Conservation (phyloP, 2,797 vertebrate genomes). For the Coccyzus lansbergi region DNA sequence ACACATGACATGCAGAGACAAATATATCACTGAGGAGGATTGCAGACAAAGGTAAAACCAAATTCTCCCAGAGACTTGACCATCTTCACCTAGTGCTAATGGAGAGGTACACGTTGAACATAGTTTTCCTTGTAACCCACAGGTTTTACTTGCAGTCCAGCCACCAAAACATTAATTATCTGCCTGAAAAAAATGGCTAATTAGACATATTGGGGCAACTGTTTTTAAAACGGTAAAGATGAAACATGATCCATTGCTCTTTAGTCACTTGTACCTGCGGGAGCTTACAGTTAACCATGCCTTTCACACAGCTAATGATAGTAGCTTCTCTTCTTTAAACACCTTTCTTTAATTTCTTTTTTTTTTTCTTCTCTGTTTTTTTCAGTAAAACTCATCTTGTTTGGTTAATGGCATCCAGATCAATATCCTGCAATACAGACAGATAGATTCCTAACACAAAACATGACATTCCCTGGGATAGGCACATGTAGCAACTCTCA, state of each 20-base stretch:
- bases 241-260: neutral
- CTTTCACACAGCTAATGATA: neutral
- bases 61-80: neutral
- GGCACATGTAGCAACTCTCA: neutral
- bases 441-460: neutral
- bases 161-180: neutral
- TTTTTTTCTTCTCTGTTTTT: too few species aligned
- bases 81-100: neutral
- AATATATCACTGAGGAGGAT: neutral
- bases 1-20: neutral
- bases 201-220: neutral
- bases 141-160: neutral
- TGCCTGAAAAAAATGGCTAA: neutral
- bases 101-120: accelerated
- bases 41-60: neutral
- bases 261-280: neutral
- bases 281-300: neutral
- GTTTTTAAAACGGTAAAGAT: neutral
- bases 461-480: neutral
- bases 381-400: neutral
- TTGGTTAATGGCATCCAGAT: neutral
- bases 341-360: neutral
- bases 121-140: neutral
- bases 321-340: neutral
- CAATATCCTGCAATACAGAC: neutral